Evolutionary conservation across 35 echinoderm and acorn worm species (phyloP).

Genomic region (Ptychodera flava): DNA sequence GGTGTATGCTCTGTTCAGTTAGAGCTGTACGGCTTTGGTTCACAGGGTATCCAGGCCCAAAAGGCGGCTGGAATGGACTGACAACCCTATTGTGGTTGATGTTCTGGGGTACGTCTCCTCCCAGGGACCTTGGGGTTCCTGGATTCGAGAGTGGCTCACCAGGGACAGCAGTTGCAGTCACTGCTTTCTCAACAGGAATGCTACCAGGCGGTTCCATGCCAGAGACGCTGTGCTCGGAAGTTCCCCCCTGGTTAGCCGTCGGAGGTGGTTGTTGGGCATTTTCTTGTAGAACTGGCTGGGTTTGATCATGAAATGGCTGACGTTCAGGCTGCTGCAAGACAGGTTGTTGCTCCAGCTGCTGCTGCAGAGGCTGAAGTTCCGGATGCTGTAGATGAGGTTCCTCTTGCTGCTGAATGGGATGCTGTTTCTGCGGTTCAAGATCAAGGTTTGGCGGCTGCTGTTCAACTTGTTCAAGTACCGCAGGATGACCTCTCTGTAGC

Average conservation of each 20-base stretch:
- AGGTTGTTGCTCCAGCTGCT: slow-evolving; percentile 12
- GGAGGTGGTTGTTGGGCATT: slow-evolving; percentile 12
- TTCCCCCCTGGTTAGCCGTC: neutral
- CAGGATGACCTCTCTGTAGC: slow-evolving; percentile 14
- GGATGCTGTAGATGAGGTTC: slow-evolving; percentile 8
- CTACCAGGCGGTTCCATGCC: neutral
- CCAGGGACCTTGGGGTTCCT: neutral
- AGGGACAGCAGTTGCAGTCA: neutral
- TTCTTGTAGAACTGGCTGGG: neutral
- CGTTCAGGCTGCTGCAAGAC: neutral
- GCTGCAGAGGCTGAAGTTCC: slow-evolving; percentile 12
- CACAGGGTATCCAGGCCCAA: neutral
- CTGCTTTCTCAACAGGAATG: neutral
- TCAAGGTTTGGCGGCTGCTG: neutral
- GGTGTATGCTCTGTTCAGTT: neutral
- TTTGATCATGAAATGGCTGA: neutral
- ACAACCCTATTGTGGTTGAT: neutral
- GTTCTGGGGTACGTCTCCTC: neutral
- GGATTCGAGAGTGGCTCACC: neutral
- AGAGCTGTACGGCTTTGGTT: neutral
- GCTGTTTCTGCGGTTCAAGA: slow-evolving; percentile 18
- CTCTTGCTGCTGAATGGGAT: slow-evolving; percentile 7
- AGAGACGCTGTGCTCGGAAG: neutral
- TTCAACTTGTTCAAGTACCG: neutral
- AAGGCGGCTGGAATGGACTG: neutral